These are phyloP conservation scores for Stratiolaelaps scimitus DNA, from an alignment of 1,140 invertebrate genomes.

Conservation along the genomic window DNA sequence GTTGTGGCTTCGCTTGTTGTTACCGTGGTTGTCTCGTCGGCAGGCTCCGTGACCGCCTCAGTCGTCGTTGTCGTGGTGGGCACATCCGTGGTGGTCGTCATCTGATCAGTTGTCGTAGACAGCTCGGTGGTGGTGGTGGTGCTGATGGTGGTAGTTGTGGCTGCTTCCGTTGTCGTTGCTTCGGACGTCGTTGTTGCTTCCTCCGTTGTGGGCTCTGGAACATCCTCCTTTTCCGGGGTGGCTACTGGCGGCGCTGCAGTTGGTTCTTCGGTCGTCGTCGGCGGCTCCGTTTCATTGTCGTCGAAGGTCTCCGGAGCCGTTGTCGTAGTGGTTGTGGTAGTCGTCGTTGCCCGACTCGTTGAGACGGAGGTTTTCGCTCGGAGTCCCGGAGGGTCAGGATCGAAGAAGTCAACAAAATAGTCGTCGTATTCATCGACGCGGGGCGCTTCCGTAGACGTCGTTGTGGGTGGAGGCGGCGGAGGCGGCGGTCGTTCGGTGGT, in stretches of 20 bases:
- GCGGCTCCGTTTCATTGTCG: not conserved
- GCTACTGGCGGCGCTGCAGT: not conserved
- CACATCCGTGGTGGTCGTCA: not conserved
- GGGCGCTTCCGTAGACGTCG: not conserved
- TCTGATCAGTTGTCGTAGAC: not conserved
- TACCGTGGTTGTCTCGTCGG: not conserved
- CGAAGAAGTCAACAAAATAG: too few relatives aligned
- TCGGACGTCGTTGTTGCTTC: not conserved
- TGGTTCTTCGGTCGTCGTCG: not conserved
- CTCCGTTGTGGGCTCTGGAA: not conserved
- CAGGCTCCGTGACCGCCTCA: not conserved
- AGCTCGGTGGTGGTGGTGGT: not conserved
- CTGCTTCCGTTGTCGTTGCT: not conserved
- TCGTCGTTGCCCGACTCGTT: slow-evolving; percentile 1
- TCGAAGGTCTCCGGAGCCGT: not conserved
- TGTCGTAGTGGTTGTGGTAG: slow-evolving; percentile 4
- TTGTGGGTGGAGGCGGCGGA: not conserved
- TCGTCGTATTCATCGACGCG: too few relatives aligned
- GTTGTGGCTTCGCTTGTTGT: not conserved
- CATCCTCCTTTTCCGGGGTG: not conserved
- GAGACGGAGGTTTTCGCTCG: not conserved
- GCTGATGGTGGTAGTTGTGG: not conserved
- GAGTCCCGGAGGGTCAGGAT: too few relatives aligned
- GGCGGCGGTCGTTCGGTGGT: not conserved
- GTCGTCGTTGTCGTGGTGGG: not conserved